These are phyloP conservation scores for Cacoxenus indagator DNA, from an alignment of 2,888 invertebrate species.

Conservation along the genomic window DNA sequence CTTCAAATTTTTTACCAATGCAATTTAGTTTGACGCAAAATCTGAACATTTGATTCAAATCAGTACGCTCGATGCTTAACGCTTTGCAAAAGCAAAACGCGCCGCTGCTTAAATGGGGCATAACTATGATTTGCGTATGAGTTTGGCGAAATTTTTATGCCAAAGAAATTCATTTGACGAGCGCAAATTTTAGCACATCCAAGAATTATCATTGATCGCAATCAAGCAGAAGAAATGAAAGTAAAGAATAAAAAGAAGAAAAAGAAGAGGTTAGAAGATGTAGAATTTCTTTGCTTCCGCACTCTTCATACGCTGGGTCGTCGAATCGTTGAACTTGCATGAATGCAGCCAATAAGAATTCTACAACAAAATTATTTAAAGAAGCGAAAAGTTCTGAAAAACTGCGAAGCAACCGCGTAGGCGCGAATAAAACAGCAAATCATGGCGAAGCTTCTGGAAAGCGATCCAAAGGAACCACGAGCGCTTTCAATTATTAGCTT, in stretches of 20 bases:
- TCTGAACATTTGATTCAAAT: not conserved
- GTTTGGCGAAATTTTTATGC: not conserved
- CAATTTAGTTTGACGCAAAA: not conserved
- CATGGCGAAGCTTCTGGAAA: not conserved
- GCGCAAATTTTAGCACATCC: no score
- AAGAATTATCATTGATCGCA: not conserved
- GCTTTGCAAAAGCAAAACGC: not conserved
- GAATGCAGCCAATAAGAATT: not conserved
- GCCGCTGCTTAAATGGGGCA: not conserved
- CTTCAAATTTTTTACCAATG: not conserved
- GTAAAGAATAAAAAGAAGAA: not conserved
- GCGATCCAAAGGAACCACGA: not conserved
- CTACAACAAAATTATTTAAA: no score
- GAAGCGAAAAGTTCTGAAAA: no score
- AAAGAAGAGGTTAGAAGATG: not conserved
- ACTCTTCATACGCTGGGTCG: no score
- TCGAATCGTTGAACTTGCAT: not conserved
- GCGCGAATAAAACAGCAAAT: not conserved
- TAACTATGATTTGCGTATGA: not conserved
- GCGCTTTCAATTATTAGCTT: constrained; percentile 42
- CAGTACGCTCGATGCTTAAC: not conserved
- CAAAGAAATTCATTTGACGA: not conserved
- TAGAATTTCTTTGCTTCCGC: not conserved
- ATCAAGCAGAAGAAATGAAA: not conserved
- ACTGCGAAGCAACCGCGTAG: no score